These are phyloP conservation scores for Paedocypris sp. DNA, from an alignment of 2,113 vertebrate species.

Conservation along the genomic window DNA sequence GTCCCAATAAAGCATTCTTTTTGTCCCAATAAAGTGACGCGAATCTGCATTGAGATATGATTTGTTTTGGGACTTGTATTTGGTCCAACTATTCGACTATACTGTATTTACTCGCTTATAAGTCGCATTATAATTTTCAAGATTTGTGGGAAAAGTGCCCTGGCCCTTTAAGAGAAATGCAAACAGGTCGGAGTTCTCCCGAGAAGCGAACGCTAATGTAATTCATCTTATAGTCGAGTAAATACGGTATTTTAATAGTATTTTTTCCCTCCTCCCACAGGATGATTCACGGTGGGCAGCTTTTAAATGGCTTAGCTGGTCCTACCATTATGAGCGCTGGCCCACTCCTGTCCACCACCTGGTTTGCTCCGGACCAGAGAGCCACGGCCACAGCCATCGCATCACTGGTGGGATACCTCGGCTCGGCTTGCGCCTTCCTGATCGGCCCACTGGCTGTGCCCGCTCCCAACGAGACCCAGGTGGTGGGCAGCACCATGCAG, in stretches of 20 bases:
- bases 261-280: slow-evolving; percentile 47
- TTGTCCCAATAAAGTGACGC: too few relatives aligned
- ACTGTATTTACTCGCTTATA: too few relatives aligned
- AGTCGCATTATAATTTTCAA: too few relatives aligned
- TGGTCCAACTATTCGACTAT: too few relatives aligned
- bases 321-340: slow-evolving; percentile 87
- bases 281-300: slow-evolving; percentile 85
- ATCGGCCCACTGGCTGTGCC: slow-evolving; percentile 86
- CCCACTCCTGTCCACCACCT: slow-evolving; percentile 87
- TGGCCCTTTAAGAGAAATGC: too few relatives aligned
- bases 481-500: neutral
- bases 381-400: slow-evolving; percentile 92
- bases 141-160: too few relatives aligned
- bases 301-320: slow-evolving; percentile 87
- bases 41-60: too few relatives aligned
- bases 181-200: too few relatives aligned
- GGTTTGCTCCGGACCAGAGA: slow-evolving; percentile 90
- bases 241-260: neutral
- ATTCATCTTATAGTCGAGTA: neutral
- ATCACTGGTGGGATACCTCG: slow-evolving; percentile 77
- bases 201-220: neutral
- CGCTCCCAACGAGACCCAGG: slow-evolving; percentile 71
- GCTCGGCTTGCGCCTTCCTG: slow-evolving; percentile 73
- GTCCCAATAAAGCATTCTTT: too few relatives aligned
- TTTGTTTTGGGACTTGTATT: too few relatives aligned